These are phyloP conservation scores for Xyrauchen texanus DNA, from an alignment of 2,113 vertebrate species.

Conservation along the genomic window DNA sequence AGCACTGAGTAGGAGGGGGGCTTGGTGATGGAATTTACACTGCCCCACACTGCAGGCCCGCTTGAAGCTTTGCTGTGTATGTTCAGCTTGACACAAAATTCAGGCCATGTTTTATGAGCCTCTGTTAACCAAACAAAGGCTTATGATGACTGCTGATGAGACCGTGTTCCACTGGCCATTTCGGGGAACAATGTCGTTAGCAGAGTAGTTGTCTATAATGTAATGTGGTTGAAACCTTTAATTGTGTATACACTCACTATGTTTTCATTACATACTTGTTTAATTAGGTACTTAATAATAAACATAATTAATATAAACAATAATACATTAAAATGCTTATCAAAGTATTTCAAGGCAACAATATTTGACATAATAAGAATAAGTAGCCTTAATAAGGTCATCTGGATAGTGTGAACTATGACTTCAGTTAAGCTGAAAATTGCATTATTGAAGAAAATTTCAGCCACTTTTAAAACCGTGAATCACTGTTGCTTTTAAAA, in stretches of 20 bases:
- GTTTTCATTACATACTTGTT: too few species aligned
- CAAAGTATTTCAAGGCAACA: background rate
- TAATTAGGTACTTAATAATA: too few species aligned
- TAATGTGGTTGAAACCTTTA: too few species aligned
- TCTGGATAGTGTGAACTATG: background rate
- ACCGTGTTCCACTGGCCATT: background rate
- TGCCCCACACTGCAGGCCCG: background rate
- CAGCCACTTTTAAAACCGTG: background rate
- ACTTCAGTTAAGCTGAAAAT: background rate
- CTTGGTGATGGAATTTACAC: constrained; percentile 33
- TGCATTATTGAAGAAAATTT: background rate
- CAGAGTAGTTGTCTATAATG: too few species aligned
- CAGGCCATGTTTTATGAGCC: constrained; percentile 46
- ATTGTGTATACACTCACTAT: too few species aligned
- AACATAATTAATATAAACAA: too few species aligned
- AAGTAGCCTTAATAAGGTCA: background rate
- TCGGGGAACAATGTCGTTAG: background rate
- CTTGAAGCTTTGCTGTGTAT: constrained; percentile 23
- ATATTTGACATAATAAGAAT: background rate
- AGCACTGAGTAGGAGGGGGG: background rate
- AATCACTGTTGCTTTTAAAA: background rate
- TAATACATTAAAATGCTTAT: too few species aligned
- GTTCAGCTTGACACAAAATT: constrained; percentile 37
- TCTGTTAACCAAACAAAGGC: constrained; percentile 49
- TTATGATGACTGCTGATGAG: constrained; percentile 7